Evolutionary conservation across 2,113 vertebrate species (phyloP).

Genomic region (Ochotona curzoniae): DNA sequence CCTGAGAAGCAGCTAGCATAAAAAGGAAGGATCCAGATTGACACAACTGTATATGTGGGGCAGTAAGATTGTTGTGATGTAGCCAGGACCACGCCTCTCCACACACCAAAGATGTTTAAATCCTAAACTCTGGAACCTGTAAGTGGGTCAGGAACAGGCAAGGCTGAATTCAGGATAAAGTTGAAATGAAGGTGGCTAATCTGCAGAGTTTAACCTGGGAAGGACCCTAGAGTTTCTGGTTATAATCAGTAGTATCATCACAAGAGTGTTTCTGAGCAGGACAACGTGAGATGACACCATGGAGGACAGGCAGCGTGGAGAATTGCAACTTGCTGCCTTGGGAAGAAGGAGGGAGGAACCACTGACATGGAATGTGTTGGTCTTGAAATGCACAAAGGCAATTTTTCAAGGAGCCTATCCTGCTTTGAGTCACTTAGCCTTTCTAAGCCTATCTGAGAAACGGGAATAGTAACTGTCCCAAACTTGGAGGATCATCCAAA

Average conservation of each 20-base stretch:
- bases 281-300: accelerated
- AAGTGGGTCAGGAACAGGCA: neutral
- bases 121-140: accelerated
- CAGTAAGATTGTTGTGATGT: accelerated
- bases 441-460: neutral
- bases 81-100: neutral
- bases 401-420: neutral
- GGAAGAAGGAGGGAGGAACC: no score
- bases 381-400: neutral
- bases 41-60: neutral
- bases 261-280: neutral
- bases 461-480: neutral
- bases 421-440: neutral
- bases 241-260: no score
- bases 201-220: neutral
- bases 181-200: neutral
- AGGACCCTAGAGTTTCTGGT: neutral
- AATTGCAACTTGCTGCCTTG: neutral
- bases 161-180: neutral
- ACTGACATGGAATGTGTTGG: accelerated
- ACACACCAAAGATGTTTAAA: neutral
- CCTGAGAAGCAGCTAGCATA: neutral
- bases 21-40: neutral
- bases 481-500: neutral
- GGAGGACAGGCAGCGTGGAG: neutral